phyloP scores from a whole-genome alignment of 2,888 invertebrate species.

The Torymus aiolomorphi region DNA sequence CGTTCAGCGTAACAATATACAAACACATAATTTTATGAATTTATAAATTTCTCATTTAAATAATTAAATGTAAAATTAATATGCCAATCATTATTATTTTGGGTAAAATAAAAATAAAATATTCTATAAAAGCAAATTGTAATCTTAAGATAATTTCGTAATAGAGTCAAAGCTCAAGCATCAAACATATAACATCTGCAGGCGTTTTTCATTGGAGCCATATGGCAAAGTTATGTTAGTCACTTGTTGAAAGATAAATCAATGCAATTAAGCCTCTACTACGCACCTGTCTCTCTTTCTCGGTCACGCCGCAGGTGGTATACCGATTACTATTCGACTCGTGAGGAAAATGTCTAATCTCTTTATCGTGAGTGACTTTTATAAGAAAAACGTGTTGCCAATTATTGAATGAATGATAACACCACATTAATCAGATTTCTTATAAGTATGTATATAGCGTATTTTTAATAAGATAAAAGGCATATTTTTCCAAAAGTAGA shows the following conservation, averaged over 20 bases:
- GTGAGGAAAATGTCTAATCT: conserved; percentile 1
- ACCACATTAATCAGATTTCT: no score
- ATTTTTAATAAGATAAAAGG: background rate
- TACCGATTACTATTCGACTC: background rate
- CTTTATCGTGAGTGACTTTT: background rate
- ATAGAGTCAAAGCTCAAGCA: no score
- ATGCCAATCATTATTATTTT: no score
- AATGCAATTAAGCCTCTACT: conserved; percentile 62
- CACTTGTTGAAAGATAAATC: conserved; percentile 68
- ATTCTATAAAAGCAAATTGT: no score
- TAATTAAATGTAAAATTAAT: no score
- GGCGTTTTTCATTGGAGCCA: conserved; percentile 52
- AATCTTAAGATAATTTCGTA: no score
- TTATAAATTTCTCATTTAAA: no score
- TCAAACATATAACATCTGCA: conserved; percentile 19
- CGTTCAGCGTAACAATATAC: no score
- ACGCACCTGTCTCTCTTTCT: conserved; percentile 26
- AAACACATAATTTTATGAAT: no score
- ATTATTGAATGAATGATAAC: no score
- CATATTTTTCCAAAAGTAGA: conserved; percentile 2
- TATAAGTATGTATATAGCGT: no score
- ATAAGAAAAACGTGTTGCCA: background rate
- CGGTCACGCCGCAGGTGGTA: background rate
- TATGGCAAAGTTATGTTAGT: conserved; percentile 62
- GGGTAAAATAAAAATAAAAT: no score